Evolutionary conservation across 2,113 vertebrate species (phyloP).

Genomic region (Formicarius rufipectus): DNA sequence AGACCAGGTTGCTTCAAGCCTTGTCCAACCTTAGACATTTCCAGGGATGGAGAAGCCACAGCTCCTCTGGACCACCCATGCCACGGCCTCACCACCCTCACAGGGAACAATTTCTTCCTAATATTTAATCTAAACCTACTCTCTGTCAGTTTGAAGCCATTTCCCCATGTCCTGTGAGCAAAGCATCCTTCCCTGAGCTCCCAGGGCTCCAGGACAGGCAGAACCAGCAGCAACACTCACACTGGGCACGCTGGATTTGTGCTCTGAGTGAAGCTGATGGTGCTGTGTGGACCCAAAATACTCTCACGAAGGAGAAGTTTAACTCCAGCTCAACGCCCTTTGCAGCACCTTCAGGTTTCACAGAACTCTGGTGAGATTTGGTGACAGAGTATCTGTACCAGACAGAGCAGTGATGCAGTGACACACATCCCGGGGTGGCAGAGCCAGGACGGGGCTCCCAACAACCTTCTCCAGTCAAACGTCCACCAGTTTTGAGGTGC

Average conservation of each 20-base stretch:
- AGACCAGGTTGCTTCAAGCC: neutral
- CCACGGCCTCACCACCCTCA: neutral
- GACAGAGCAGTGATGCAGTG: neutral
- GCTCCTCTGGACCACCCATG: neutral
- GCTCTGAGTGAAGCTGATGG: neutral
- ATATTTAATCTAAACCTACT: neutral
- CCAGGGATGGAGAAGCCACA: neutral
- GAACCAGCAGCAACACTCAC: neutral
- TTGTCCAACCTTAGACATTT: neutral
- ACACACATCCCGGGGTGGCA: neutral
- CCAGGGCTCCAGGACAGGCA: neutral
- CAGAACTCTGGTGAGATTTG: neutral
- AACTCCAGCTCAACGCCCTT: neutral
- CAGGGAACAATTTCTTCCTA: neutral
- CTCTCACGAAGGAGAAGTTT: neutral
- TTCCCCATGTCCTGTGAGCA: neutral
- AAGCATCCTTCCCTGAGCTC: rapidly evolving
- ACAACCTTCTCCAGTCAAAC: neutral
- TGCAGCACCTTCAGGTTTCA: neutral
- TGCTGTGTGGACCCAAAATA: neutral
- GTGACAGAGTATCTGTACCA: neutral
- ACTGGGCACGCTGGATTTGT: neutral
- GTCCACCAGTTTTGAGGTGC: neutral
- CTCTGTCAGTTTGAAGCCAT: neutral
- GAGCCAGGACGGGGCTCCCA: neutral